Conservation (phyloP, 2,113 vertebrate species). For the Strix uralensis region DNA sequence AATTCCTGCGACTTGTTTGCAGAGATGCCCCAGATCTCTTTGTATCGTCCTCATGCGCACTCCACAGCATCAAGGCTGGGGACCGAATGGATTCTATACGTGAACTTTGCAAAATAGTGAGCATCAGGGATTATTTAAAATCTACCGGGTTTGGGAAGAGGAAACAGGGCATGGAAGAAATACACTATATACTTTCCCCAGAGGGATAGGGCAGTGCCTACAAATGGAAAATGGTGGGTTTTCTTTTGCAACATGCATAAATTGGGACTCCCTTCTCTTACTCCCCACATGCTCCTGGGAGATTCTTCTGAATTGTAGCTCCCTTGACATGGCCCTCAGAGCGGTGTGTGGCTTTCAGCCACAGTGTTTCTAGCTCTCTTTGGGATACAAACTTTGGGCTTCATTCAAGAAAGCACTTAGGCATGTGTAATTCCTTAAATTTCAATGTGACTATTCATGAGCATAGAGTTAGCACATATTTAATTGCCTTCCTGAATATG, state of each 20-base stretch:
- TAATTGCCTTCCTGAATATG: constrained; percentile 62
- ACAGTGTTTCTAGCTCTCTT: constrained; percentile 31
- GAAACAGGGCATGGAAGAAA: background rate
- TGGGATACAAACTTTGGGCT: constrained; percentile 50
- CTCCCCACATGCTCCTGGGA: background rate
- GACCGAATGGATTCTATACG: too few relatives aligned
- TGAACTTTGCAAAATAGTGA: background rate
- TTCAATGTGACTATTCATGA: constrained; percentile 62
- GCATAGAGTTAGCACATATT: constrained; percentile 54
- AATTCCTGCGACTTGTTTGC: background rate
- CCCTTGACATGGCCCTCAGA: background rate
- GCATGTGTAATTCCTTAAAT: constrained; percentile 61
- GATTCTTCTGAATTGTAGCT: background rate
- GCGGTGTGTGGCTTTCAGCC: constrained; percentile 14
- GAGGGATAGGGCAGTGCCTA: background rate
- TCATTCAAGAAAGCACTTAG: constrained; percentile 69
- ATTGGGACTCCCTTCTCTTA: background rate
- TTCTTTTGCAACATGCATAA: background rate
- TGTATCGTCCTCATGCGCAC: accelerated
- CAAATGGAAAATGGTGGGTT: background rate
- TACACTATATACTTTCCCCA: background rate
- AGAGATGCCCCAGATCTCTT: background rate
- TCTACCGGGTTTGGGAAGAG: background rate
- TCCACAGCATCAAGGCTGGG: background rate
- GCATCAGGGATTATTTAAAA: background rate